A percentile compares a stretch with the other conserved stretches of the same genome.
These are phyloP conservation scores for Calephelis perditalis DNA, from an alignment of 2,888 invertebrate genomes.

Conservation along the genomic window DNA sequence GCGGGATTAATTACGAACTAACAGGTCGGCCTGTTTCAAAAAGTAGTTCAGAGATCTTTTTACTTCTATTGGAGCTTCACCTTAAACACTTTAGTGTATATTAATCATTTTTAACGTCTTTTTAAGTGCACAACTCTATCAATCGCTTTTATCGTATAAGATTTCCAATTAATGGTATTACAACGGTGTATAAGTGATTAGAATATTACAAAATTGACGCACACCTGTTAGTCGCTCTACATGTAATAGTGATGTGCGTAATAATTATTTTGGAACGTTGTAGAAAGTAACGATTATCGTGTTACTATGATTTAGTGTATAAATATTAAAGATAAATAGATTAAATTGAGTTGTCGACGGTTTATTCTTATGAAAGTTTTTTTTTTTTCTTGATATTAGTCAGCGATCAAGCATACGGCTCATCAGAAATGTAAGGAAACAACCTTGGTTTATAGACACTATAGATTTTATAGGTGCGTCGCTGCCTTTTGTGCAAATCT, in stretches of 20 bases:
- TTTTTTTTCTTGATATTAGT: too few species aligned
- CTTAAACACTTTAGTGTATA: not conserved
- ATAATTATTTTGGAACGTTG: too few species aligned
- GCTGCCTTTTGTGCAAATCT: too few species aligned
- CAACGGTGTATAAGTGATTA: not conserved
- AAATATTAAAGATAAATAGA: too few species aligned
- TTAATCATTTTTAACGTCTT: constrained; percentile 14
- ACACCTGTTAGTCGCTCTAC: not conserved
- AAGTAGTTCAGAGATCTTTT: constrained; percentile 1
- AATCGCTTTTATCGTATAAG: not conserved
- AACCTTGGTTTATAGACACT: too few species aligned
- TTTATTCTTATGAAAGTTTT: not conserved
- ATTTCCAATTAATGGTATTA: not conserved
- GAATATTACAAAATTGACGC: not conserved
- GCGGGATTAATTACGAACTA: not conserved
- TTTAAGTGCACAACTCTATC: not conserved
- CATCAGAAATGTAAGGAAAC: too few species aligned
- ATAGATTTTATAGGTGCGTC: too few species aligned
- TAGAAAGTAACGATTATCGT: too few species aligned
- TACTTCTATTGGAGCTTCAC: constrained; percentile 1
- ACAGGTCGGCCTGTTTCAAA: constrained; percentile 3
- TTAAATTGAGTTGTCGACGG: too few species aligned
- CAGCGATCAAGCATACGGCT: too few species aligned
- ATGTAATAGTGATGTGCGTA: not conserved
- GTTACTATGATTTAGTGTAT: too few species aligned